These are phyloP conservation scores for Rhizomys pruinosus DNA, from an alignment of 2,113 vertebrate species.

Conservation along the genomic window DNA sequence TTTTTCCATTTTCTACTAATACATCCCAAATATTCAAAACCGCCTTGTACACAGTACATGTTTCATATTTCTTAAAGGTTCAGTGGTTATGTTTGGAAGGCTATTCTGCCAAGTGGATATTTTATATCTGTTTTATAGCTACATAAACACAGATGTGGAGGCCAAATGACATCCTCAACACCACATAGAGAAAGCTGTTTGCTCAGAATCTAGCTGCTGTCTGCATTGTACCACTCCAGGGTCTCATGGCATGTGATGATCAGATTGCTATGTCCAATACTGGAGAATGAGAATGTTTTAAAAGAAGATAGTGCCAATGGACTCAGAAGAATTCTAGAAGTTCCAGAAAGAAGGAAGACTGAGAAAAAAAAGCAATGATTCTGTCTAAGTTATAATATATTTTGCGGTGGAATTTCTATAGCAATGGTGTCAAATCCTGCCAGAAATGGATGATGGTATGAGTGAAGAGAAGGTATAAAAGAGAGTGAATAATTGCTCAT, in stretches of 20 bases:
- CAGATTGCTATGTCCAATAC: neutral
- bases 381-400: neutral
- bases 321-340: neutral
- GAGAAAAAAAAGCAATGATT: neutral
- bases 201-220: neutral
- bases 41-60: neutral
- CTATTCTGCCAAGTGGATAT: neutral
- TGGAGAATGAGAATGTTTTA: neutral
- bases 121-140: neutral
- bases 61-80: neutral
- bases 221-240: rapidly evolving
- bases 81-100: neutral
- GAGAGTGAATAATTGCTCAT: neutral
- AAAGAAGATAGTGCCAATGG: neutral
- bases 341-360: neutral
- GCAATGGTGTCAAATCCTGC: neutral
- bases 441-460: neutral
- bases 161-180: neutral
- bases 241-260: neutral
- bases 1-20: neutral
- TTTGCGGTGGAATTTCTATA: slow-evolving; percentile 10
- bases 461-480: neutral
- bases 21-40: neutral
- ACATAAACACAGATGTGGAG: neutral
- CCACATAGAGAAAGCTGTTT: neutral